phyloP scores from a whole-genome alignment of 2,888 invertebrate species.

The Rhodophaea formosa region DNA sequence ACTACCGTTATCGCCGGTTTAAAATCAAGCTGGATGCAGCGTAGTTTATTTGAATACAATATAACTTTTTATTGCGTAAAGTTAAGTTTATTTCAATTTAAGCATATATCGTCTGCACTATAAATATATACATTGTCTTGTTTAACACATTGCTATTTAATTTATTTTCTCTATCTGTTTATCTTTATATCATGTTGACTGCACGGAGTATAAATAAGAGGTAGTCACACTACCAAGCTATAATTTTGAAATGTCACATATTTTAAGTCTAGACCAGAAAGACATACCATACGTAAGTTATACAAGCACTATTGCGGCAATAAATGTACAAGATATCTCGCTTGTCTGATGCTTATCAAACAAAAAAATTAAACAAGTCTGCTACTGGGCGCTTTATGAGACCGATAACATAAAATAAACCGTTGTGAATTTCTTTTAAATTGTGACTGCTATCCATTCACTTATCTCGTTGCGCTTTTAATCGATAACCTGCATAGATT shows the following conservation, averaged over 20 bases:
- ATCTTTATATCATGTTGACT: too few species aligned
- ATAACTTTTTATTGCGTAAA: not conserved
- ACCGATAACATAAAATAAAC: conserved; percentile 12
- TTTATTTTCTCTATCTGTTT: too few species aligned
- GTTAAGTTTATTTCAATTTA: conserved; percentile 2
- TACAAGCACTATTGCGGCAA: conserved; percentile 4
- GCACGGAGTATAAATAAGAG: too few species aligned
- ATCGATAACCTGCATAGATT: conserved; percentile 20
- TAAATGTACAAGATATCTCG: conserved; percentile 1
- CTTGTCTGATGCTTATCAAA: conserved; percentile 15
- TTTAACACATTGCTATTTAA: not conserved
- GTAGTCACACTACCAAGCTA: not conserved
- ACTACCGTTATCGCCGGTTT: conserved; percentile 15
- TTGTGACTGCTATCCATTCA: conserved; percentile 20
- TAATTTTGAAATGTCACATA: not conserved
- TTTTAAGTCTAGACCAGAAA: not conserved
- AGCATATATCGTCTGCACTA: not conserved
- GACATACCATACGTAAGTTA: not conserved
- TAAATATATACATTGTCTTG: too few species aligned
- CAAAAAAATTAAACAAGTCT: conserved; percentile 13
- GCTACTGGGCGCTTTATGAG: conserved; percentile 17
- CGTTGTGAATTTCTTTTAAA: conserved; percentile 14
- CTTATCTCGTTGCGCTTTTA: conserved; percentile 27
- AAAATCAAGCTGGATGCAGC: not conserved
- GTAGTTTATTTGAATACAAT: conserved; percentile 6